Conservation (phyloP, 2,113 vertebrate genomes). For the Sardina pilchardus region DNA sequence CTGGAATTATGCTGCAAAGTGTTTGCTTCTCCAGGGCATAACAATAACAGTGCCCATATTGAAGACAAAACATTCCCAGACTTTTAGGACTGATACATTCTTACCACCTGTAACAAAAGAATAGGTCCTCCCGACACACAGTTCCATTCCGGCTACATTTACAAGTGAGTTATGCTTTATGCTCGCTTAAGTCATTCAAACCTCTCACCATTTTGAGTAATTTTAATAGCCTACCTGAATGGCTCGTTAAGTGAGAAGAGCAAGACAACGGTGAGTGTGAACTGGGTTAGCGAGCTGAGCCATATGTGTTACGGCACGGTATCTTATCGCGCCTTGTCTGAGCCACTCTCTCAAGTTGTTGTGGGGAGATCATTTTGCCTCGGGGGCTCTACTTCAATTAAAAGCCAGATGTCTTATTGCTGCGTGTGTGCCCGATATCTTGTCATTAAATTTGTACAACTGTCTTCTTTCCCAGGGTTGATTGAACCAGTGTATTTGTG, state of each 20-base stretch:
- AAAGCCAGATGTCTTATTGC: slow-evolving; percentile 19
- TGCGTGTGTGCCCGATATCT: not conserved
- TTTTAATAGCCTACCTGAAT: not conserved
- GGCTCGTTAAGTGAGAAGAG: not conserved
- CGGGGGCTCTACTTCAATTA: not conserved
- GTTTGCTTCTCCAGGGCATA: not conserved
- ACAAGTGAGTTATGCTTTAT: not conserved
- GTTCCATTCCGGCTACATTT: not conserved
- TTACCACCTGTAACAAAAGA: not conserved
- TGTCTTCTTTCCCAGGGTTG: slow-evolving; percentile 1
- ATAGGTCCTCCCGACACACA: not conserved
- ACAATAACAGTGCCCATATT: not conserved
- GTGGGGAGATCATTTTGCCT: not conserved
- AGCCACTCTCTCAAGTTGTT: slow-evolving; percentile 4
- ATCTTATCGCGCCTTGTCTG: not conserved
- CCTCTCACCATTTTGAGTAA: not conserved
- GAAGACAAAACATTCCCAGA: not conserved
- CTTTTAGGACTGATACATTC: not conserved
- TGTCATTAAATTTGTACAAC: slow-evolving; percentile 18
- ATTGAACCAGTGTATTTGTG: not conserved
- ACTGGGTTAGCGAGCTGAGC: not conserved
- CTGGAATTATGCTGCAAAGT: not conserved
- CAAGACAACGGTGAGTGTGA: not conserved
- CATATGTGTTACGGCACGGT: not conserved
- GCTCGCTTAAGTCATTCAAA: not conserved